These are phyloP conservation scores for Mastigias papua DNA, from an alignment of 30 jellyfish, hydroid and myxozoan genomes.

Conservation along the genomic window DNA sequence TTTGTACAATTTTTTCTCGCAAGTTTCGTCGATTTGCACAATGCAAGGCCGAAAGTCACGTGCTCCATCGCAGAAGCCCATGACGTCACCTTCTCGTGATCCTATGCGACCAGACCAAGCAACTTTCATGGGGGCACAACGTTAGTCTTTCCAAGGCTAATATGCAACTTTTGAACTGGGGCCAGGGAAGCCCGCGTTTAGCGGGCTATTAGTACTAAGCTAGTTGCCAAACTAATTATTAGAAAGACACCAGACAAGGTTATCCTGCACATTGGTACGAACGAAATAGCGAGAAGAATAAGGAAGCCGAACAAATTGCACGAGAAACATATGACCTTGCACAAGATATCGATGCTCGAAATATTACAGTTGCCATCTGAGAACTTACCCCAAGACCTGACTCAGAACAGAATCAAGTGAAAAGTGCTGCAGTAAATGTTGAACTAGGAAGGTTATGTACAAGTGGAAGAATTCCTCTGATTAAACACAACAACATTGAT, in stretches of 20 bases:
- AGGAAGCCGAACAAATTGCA: neutral
- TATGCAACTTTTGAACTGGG: too few relatives aligned
- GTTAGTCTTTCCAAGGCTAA: too few relatives aligned
- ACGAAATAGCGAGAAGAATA: neutral
- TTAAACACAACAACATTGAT: slow-evolving; percentile 9
- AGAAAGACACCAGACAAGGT: slow-evolving; percentile 10
- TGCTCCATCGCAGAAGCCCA: too few relatives aligned
- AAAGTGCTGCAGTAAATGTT: slow-evolving; percentile 21
- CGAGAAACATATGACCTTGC: neutral
- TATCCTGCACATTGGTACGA: slow-evolving; percentile 34
- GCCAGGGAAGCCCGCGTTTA: too few relatives aligned
- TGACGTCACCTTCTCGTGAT: too few relatives aligned
- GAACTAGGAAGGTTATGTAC: neutral
- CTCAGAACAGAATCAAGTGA: slow-evolving; percentile 8
- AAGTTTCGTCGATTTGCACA: too few relatives aligned
- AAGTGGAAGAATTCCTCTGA: neutral
- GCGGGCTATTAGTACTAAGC: too few relatives aligned
- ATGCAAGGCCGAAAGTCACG: too few relatives aligned
- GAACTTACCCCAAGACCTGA: neutral
- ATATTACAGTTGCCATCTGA: slow-evolving; percentile 8
- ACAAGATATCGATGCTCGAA: neutral
- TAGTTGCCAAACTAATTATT: slow-evolving; percentile 4
- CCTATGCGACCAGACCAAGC: too few relatives aligned
- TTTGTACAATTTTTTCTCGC: too few relatives aligned
- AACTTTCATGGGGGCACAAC: too few relatives aligned